phyloP scores from a whole-genome alignment of 2,888 invertebrate species.

The Papilio protenor region DNA sequence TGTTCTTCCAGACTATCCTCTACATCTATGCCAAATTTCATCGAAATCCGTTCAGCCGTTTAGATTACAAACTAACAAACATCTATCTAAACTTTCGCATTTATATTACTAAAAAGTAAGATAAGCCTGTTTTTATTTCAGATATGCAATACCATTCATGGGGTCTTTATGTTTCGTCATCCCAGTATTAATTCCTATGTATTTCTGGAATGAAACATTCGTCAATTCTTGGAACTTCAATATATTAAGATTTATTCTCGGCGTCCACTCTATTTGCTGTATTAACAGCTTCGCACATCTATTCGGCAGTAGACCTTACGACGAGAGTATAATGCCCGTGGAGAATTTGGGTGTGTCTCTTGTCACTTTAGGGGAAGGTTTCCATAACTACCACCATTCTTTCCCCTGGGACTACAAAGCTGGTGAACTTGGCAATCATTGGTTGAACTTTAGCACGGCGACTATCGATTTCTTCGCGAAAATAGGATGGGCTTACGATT shows the following conservation, averaged over 20 bases:
- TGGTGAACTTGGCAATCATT: slow-evolving; percentile 58
- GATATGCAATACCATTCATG: slow-evolving; percentile 86
- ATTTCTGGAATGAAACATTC: slow-evolving; percentile 83
- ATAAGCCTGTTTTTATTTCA: slow-evolving; percentile 48
- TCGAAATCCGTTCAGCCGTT: too few species aligned
- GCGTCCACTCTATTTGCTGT: slow-evolving; percentile 86
- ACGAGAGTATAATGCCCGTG: slow-evolving; percentile 60
- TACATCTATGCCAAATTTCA: too few species aligned
- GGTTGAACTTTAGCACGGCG: slow-evolving; percentile 52
- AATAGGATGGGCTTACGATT: slow-evolving; percentile 67
- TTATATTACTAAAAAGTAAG: too few species aligned
- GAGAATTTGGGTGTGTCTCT: slow-evolving; percentile 55
- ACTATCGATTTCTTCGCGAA: slow-evolving; percentile 63
- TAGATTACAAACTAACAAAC: too few species aligned
- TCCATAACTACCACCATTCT: slow-evolving; percentile 65
- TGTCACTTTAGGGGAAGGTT: slow-evolving; percentile 60
- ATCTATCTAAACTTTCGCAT: too few species aligned
- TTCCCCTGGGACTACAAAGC: slow-evolving; percentile 64
- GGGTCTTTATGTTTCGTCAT: slow-evolving; percentile 80
- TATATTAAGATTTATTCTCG: slow-evolving; percentile 80
- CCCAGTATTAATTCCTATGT: slow-evolving; percentile 73
- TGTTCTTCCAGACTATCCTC: too few species aligned
- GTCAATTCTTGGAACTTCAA: slow-evolving; percentile 64
- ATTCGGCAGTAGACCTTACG: slow-evolving; percentile 74
- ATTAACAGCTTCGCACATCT: slow-evolving; percentile 87